phyloP scores from a whole-genome alignment of 2,888 invertebrate genomes.

The Napeogenes sylphis region DNA sequence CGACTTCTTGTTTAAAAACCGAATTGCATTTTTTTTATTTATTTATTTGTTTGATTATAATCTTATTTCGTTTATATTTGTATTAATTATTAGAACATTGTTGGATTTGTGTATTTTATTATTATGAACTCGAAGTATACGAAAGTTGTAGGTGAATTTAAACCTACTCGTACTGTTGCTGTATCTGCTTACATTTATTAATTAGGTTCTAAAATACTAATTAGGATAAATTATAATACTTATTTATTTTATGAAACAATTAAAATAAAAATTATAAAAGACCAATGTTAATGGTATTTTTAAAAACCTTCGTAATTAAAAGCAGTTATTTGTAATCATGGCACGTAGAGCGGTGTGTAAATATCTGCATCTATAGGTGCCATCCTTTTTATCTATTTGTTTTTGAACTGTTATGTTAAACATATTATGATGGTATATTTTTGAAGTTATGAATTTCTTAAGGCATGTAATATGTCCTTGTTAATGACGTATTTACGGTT shows the following conservation, averaged over 20 bases:
- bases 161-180: too few species aligned
- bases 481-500: too few species aligned
- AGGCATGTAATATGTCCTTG: background rate
- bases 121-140: too few species aligned
- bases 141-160: too few species aligned
- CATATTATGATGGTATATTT: constrained; percentile 11
- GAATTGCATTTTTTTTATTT: too few species aligned
- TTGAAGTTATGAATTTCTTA: constrained; percentile 9
- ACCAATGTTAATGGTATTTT: background rate
- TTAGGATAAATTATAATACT: background rate
- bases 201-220: background rate
- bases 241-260: background rate
- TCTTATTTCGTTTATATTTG: too few species aligned
- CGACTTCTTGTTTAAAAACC: too few species aligned
- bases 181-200: too few species aligned
- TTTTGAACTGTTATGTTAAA: constrained; percentile 22
- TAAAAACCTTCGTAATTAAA: background rate
- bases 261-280: background rate
- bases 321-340: constrained; percentile 7
- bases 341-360: constrained; percentile 20
- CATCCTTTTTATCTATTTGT: constrained; percentile 16
- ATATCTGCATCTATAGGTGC: constrained; percentile 23
- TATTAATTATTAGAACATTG: too few species aligned
- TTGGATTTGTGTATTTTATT: too few species aligned
- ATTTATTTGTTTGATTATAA: too few species aligned